These are phyloP conservation scores for Akabosia matsudoensis DNA, from an alignment of 1,140 invertebrate genomes.

Conservation along the genomic window DNA sequence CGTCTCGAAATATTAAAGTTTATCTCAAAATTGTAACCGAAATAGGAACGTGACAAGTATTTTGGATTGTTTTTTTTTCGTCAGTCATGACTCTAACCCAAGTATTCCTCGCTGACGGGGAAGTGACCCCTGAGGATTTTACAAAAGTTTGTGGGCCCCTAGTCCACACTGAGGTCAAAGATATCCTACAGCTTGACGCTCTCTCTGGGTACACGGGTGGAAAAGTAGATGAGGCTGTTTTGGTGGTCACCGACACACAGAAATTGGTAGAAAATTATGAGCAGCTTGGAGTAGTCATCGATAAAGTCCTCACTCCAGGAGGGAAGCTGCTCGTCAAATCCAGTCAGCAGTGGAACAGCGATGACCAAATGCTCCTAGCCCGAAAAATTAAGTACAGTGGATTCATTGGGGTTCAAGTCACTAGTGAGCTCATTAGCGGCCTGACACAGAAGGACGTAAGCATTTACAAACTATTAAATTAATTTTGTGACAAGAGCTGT, in stretches of 20 bases:
- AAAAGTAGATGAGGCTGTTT: background rate
- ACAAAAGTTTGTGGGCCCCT: background rate
- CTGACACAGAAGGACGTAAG: background rate
- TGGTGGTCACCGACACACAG: background rate
- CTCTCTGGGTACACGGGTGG: background rate
- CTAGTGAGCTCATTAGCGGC: background rate
- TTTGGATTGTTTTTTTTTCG: too few species aligned
- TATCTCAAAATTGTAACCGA: too few species aligned
- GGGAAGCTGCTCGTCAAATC: background rate
- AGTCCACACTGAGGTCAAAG: background rate
- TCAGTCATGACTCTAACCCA: too few species aligned
- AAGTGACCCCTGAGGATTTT: background rate
- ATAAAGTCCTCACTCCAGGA: background rate
- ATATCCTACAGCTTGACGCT: background rate
- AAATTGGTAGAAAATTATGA: background rate
- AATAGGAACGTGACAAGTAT: too few species aligned
- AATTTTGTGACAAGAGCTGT: too few species aligned
- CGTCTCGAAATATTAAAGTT: too few species aligned
- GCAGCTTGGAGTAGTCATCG: background rate
- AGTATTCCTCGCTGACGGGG: too few species aligned
- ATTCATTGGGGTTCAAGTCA: background rate
- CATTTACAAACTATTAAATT: background rate
- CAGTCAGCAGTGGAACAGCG: background rate
- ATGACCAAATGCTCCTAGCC: background rate
- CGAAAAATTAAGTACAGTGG: background rate